These are phyloP conservation scores for Danio choprae DNA, from an alignment of 2,797 vertebrate genomes.

Conservation along the genomic window DNA sequence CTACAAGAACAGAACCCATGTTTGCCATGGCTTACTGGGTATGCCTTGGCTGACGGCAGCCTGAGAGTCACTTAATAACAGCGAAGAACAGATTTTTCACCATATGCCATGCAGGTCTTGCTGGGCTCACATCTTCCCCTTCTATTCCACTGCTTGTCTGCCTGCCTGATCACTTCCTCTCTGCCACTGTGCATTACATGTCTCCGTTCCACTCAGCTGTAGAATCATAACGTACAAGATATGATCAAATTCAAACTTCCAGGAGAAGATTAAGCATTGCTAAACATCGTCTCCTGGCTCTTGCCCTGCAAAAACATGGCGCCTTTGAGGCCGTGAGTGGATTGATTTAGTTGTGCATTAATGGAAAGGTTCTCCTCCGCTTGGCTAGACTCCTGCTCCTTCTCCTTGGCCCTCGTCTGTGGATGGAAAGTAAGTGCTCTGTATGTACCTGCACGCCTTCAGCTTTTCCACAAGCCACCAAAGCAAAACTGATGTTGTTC, in stretches of 20 bases:
- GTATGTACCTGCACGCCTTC: constrained; percentile 52
- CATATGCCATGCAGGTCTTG: constrained; percentile 61
- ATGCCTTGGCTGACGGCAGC: constrained; percentile 45
- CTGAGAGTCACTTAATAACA: constrained; percentile 56
- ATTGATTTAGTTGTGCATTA: constrained; percentile 42
- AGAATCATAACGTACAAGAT: constrained; percentile 10
- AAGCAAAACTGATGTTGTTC: constrained; percentile 49
- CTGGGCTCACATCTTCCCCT: constrained; percentile 46
- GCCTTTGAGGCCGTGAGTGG: constrained; percentile 1
- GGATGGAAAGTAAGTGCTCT: constrained; percentile 42
- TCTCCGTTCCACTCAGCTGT: constrained; percentile 14
- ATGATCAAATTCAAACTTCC: constrained; percentile 12
- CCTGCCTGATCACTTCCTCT: constrained; percentile 3
- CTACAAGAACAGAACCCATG: constrained; percentile 25
- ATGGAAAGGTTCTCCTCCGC: neutral
- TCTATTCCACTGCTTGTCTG: constrained; percentile 21
- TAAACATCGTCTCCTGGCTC: constrained; percentile 40
- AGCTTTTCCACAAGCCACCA: constrained; percentile 50
- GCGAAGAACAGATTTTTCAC: constrained; percentile 63
- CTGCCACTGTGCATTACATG: constrained; percentile 50
- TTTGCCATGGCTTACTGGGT: constrained; percentile 39
- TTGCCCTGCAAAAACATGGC: neutral
- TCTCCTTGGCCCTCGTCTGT: constrained; percentile 19
- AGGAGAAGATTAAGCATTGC: constrained; percentile 9
- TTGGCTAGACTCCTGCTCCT: constrained; percentile 5